Conservation (phyloP, 2,113 vertebrate species). For the Cairina moschata region DNA sequence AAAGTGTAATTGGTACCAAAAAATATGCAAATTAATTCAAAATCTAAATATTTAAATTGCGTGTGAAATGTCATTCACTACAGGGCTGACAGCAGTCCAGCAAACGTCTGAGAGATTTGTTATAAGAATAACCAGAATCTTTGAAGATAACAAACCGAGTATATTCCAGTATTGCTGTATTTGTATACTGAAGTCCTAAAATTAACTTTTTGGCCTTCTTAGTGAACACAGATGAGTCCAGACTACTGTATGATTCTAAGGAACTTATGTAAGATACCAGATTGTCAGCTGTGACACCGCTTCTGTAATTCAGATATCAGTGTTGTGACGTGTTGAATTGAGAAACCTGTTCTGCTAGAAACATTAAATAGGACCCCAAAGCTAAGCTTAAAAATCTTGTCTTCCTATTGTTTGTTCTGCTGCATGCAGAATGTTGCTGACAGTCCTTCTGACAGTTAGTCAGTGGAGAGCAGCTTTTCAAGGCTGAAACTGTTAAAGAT, state of each 20-base stretch:
- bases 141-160: background rate
- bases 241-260: background rate
- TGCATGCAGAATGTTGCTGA: constrained; percentile 40
- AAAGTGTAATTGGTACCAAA: background rate
- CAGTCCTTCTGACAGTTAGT: constrained; percentile 47
- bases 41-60: background rate
- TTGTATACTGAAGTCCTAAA: background rate
- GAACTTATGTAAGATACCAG: background rate
- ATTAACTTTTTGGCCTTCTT: background rate
- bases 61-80: background rate
- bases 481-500: constrained; percentile 40
- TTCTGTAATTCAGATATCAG: background rate
- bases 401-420: constrained; percentile 33
- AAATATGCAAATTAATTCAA: background rate
- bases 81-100: background rate
- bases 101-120: background rate
- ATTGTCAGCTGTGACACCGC: background rate
- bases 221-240: background rate
- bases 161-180: background rate
- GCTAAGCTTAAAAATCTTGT: constrained; percentile 21
- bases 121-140: background rate
- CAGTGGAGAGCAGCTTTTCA: constrained; percentile 53
- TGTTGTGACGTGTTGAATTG: background rate
- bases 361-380: constrained; percentile 8
- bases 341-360: constrained; percentile 20